A percentile compares a stretch with the other conserved stretches of the same genome.
Conservation (phyloP, 1,140 invertebrate genomes). For the Euwallacea similis region DNA sequence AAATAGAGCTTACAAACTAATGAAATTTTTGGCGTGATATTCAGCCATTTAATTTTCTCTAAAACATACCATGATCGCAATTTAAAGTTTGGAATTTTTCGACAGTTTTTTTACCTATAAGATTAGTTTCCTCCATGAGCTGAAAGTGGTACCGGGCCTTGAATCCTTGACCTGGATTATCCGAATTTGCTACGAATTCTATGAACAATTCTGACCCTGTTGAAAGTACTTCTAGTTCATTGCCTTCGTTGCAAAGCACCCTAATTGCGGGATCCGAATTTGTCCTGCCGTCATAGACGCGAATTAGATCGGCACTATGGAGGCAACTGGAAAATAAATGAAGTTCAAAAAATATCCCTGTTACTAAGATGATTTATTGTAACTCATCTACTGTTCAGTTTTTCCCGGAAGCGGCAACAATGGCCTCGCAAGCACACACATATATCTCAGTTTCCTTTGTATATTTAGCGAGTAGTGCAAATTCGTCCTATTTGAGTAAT, state of each 20-base stretch:
- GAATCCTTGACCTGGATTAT: conserved; percentile 81
- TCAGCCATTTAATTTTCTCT: background rate
- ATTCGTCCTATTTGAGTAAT: background rate
- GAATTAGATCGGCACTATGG: conserved; percentile 78
- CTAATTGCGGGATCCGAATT: conserved; percentile 69
- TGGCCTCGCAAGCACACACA: too few species aligned
- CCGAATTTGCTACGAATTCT: conserved; percentile 80
- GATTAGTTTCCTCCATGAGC: conserved; percentile 59
- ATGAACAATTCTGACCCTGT: conserved; percentile 77
- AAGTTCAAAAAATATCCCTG: conserved; percentile 42
- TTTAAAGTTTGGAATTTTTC: too few species aligned
- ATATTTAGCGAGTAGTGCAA: background rate
- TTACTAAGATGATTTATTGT: conserved; percentile 4
- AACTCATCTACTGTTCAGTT: conserved; percentile 3
- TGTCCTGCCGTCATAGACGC: conserved; percentile 74
- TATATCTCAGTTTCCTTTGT: background rate
- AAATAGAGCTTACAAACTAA: too few species aligned
- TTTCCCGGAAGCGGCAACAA: background rate
- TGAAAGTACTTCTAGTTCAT: conserved; percentile 76
- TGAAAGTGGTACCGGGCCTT: conserved; percentile 81
- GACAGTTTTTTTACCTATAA: conserved; percentile 42
- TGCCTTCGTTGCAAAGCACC: conserved; percentile 77
- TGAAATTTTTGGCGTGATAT: too few species aligned
- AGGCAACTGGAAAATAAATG: conserved; percentile 67
- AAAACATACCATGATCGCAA: background rate